Evolutionary conservation across 2,888 invertebrate genomes (phyloP).

Genomic region (Helobdella robusta): DNA sequence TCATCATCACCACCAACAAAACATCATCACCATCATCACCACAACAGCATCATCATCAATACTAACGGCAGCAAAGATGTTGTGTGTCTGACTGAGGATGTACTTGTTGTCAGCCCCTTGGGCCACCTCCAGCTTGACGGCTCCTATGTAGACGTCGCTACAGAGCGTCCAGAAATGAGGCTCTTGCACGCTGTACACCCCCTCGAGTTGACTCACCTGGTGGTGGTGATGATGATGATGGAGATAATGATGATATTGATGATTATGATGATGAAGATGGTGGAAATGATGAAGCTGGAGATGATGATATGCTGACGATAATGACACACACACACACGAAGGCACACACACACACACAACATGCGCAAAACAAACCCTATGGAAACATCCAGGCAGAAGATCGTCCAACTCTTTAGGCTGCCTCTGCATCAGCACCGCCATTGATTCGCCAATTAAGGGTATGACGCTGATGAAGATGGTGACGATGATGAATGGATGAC

Average conservation of each 20-base stretch:
- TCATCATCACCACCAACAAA: no score
- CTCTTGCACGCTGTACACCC: constrained; percentile 89
- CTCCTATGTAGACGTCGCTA: constrained; percentile 83
- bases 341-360: no score
- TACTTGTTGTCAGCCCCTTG: constrained; percentile 83
- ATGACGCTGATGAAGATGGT: constrained; percentile 50
- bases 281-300: no score
- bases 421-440: constrained; percentile 83
- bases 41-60: no score
- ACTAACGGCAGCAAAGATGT: constrained; percentile 73
- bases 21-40: no score
- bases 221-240: not conserved
- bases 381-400: constrained; percentile 74
- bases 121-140: constrained; percentile 87
- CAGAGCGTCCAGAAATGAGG: constrained; percentile 97
- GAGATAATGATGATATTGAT: no score
- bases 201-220: constrained; percentile 66
- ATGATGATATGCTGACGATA: not conserved
- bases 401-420: constrained; percentile 75
- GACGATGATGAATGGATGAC: no score
- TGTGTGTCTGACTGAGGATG: constrained; percentile 79
- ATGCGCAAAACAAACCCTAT: constrained; percentile 53
- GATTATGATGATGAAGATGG: no score
- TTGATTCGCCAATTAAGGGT: constrained; percentile 61
- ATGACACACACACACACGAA: no score